Conservation (phyloP, 2,888 invertebrate species). For the Camptogramma bilineatum region DNA sequence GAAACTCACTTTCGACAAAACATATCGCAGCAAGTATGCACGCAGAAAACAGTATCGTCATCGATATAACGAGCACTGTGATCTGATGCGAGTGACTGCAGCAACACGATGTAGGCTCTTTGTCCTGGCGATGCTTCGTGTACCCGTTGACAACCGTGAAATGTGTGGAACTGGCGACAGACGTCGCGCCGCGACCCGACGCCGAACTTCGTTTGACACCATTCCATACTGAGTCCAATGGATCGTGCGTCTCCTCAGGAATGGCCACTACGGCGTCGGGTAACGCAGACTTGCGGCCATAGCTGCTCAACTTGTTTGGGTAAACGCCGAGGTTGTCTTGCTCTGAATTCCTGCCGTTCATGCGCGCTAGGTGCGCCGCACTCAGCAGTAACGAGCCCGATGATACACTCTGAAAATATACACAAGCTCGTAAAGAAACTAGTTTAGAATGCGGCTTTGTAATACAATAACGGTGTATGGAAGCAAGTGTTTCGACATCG, state of each 20-base stretch:
- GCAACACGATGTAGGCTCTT: conserved; percentile 88
- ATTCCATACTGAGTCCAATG: conserved; percentile 73
- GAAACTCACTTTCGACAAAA: conserved; percentile 92
- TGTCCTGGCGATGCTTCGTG: conserved; percentile 87
- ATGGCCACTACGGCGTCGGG: conserved; percentile 73
- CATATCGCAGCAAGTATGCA: conserved; percentile 93
- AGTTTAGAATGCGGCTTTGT: conserved; percentile 39
- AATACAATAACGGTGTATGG: conserved; percentile 38
- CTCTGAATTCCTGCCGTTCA: conserved; percentile 74
- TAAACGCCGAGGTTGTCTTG: conserved; percentile 71
- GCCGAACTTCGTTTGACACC: conserved; percentile 77
- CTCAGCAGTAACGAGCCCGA: conserved; percentile 92
- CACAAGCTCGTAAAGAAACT: conserved; percentile 36
- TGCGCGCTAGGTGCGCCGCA: conserved; percentile 89
- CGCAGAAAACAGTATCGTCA: conserved; percentile 92
- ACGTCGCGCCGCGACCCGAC: conserved; percentile 88
- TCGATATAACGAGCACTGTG: conserved; percentile 92
- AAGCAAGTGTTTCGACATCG: conserved; percentile 26
- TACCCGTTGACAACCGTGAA: conserved; percentile 94
- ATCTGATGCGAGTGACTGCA: conserved; percentile 92
- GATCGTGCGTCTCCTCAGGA: conserved; percentile 73
- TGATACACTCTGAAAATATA: conserved; percentile 89
- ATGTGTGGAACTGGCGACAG: conserved; percentile 94
- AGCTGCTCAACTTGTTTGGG: conserved; percentile 68
- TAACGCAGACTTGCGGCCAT: conserved; percentile 63